Evolutionary conservation across 2,888 invertebrate species (phyloP).

Genomic region (Tyria jacobaeae): DNA sequence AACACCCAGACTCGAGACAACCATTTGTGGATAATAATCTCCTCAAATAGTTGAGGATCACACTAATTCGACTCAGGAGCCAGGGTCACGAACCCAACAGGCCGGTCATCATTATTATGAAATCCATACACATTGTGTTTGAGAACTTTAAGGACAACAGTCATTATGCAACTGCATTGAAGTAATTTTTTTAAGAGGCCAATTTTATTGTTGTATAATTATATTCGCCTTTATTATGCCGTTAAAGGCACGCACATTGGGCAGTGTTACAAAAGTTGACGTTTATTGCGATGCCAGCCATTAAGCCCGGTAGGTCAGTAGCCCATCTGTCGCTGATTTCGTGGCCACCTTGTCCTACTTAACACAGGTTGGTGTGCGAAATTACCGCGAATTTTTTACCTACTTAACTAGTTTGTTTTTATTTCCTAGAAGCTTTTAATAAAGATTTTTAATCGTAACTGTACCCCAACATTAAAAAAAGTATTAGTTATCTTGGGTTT

Average conservation of each 20-base stretch:
- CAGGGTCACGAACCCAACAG: too few species aligned
- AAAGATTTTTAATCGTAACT: too few species aligned
- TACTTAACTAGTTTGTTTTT: conserved; percentile 7
- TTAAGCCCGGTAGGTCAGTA: conserved; percentile 57
- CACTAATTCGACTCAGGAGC: too few species aligned
- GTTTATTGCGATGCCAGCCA: conserved; percentile 53
- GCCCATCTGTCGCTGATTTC: conserved; percentile 52
- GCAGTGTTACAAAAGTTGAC: conserved; percentile 35
- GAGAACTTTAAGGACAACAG: conserved; percentile 1
- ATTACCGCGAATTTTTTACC: conserved; percentile 23
- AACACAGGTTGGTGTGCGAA: conserved; percentile 23
- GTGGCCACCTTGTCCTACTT: conserved; percentile 32
- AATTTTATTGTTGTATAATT: conserved; percentile 4
- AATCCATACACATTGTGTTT: background rate
- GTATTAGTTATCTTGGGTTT: too few species aligned
- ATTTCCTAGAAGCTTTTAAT: too few species aligned
- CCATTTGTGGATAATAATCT: too few species aligned
- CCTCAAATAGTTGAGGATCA: too few species aligned
- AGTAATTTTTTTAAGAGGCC: conserved; percentile 2
- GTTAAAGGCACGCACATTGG: conserved; percentile 23
- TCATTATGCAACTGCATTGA: background rate
- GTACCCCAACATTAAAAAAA: too few species aligned
- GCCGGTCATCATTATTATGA: background rate
- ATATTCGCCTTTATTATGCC: conserved; percentile 20
- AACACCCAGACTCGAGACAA: too few species aligned